phyloP scores from a whole-genome alignment of 2,888 invertebrate genomes.

The Campaea margaritaria region DNA sequence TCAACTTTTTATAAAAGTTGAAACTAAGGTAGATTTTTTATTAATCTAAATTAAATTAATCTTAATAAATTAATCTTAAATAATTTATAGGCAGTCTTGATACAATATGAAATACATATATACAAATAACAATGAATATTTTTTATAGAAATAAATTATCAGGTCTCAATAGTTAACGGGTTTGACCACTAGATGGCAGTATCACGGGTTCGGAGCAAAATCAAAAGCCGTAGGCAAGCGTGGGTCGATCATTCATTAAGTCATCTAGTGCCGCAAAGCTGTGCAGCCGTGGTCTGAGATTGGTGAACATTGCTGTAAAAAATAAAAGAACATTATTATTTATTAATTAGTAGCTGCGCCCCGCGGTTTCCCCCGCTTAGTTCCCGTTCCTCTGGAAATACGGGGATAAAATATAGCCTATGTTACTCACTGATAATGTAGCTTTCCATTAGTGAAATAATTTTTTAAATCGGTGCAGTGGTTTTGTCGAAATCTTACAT shows the following conservation, averaged over 20 bases:
- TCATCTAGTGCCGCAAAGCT: conserved; percentile 26
- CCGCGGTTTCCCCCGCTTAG: no score
- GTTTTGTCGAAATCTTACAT: no score
- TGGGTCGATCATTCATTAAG: conserved; percentile 3
- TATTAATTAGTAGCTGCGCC: no score
- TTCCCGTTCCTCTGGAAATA: no score
- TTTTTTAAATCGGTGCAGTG: no score
- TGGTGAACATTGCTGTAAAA: conserved; percentile 53
- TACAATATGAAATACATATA: conserved; percentile 13
- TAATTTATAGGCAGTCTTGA: conserved; percentile 29
- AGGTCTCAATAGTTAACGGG: conserved; percentile 17
- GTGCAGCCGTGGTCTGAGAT: conserved; percentile 55
- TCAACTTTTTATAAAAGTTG: conserved; percentile 21
- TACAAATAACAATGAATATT: conserved; percentile 14
- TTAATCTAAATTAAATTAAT: conserved; percentile 16
- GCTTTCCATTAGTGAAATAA: no score
- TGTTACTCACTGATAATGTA: no score
- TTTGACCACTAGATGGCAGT: conserved; percentile 36
- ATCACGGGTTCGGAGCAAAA: conserved; percentile 30
- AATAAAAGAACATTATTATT: conserved; percentile 25
- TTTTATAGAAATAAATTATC: conserved; percentile 5
- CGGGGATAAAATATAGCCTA: no score
- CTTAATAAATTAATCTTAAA: conserved; percentile 9
- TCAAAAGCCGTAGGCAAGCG: conserved; percentile 3
- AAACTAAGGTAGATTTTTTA: conserved; percentile 12